A percentile compares a stretch with the other conserved stretches of the same genome.
These are phyloP conservation scores for Sclerurus mexicanus DNA, from an alignment of 2,113 vertebrate species.

Conservation along the genomic window DNA sequence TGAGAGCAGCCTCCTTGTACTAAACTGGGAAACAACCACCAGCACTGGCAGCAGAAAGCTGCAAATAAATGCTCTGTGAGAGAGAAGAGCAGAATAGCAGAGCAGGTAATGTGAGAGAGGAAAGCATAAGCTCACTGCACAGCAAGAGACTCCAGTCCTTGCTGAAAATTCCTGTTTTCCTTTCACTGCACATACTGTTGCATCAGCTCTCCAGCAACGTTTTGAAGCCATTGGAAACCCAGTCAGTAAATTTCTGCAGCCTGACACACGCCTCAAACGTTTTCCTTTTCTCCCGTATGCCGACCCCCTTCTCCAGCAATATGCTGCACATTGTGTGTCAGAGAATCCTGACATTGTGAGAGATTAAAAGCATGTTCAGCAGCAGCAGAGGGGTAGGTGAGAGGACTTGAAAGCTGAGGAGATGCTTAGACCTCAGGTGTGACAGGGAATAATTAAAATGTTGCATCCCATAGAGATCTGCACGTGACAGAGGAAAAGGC, in stretches of 20 bases:
- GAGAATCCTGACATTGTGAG: background rate
- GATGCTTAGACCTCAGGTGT: slow-evolving; percentile 2
- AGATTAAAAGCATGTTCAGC: slow-evolving; percentile 19
- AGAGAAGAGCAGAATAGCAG: background rate
- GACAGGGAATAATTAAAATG: slow-evolving; percentile 49
- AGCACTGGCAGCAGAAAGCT: background rate
- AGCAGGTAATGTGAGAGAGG: background rate
- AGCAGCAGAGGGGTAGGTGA: slow-evolving; percentile 16
- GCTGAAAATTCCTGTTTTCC: background rate
- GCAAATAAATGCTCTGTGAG: background rate
- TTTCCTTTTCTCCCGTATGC: background rate
- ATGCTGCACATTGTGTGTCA: background rate
- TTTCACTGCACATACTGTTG: background rate
- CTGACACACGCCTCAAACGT: background rate
- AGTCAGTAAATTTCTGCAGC: slow-evolving; percentile 9
- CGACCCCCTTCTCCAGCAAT: background rate
- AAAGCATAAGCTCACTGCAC: background rate
- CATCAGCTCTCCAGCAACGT: background rate
- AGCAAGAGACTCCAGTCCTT: background rate
- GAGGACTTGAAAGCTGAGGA: slow-evolving; percentile 28
- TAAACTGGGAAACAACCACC: background rate
- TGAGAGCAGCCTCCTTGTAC: background rate
- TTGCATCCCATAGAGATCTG: background rate
- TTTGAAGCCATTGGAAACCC: background rate
- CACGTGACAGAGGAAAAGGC: background rate